A percentile compares a stretch with the other conserved stretches of the same genome.
These are phyloP conservation scores for Redunca redunca DNA, from an alignment of 2,113 vertebrate species.

Conservation along the genomic window DNA sequence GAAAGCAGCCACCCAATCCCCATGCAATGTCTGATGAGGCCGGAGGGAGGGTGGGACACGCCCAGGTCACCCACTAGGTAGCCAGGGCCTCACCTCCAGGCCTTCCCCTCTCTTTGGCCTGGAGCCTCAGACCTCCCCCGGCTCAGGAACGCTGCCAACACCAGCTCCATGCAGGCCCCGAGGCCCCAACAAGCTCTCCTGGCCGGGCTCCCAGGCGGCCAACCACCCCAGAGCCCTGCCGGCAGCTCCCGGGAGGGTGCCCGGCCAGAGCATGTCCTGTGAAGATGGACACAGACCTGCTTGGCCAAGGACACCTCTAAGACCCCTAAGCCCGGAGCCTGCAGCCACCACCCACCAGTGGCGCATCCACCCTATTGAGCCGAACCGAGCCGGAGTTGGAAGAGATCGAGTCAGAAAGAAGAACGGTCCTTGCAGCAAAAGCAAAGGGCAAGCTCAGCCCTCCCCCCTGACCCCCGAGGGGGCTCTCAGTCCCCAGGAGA, in stretches of 20 bases:
- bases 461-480: rapidly evolving
- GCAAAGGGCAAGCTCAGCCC: too few species aligned
- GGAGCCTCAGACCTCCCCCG: background rate
- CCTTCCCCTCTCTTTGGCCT: background rate
- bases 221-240: background rate
- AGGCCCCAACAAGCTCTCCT: background rate
- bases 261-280: background rate
- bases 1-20: background rate
- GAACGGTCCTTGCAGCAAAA: background rate
- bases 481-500: rapidly evolving
- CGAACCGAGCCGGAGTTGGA: rapidly evolving
- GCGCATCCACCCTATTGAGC: background rate
- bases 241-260: background rate
- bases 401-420: background rate
- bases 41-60: background rate
- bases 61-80: background rate
- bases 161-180: background rate
- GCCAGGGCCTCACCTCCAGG: background rate
- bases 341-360: background rate
- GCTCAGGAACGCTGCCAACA: background rate
- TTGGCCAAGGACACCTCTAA: background rate
- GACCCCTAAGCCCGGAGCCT: background rate
- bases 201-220: background rate
- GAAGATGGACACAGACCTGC: background rate
- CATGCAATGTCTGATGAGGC: background rate